These are phyloP conservation scores for Anolis apletophallus DNA, from an alignment of 2,797 vertebrate species.

Conservation along the genomic window DNA sequence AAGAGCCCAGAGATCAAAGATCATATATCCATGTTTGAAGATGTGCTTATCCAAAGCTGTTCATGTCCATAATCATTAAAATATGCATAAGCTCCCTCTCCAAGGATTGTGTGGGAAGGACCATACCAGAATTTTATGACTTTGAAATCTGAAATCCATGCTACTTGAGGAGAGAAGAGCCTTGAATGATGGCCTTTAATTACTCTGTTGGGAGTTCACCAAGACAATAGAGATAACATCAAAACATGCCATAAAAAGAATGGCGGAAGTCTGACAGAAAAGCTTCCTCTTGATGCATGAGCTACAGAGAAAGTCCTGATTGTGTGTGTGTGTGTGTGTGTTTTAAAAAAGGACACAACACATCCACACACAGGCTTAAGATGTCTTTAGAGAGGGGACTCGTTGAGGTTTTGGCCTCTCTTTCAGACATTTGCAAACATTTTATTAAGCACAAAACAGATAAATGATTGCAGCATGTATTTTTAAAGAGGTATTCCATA, in stretches of 20 bases:
- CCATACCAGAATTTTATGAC: constrained; percentile 55
- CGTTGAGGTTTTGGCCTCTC: constrained; percentile 57
- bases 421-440: constrained; percentile 68
- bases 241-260: constrained; percentile 14
- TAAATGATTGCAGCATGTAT: constrained; percentile 44
- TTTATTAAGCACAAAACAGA: constrained; percentile 68
- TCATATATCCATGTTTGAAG: constrained; percentile 4
- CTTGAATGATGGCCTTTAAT: constrained; percentile 29
- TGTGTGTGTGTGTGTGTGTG: background rate
- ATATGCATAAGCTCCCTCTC: constrained; percentile 45
- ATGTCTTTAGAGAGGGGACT: constrained; percentile 58
- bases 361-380: constrained; percentile 62
- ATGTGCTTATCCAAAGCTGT: constrained; percentile 32
- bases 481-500: constrained; percentile 57
- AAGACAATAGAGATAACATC: constrained; percentile 46
- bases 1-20: background rate
- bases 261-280: constrained; percentile 49
- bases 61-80: constrained; percentile 46
- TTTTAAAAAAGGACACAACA: constrained; percentile 33
- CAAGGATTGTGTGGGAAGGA: constrained; percentile 46
- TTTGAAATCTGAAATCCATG: background rate
- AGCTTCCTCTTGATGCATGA: constrained; percentile 41
- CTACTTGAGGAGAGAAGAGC: constrained; percentile 33
- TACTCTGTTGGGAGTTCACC: constrained; percentile 38
- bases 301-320: constrained; percentile 44